Evolutionary conservation across 1,140 invertebrate genomes (phyloP), one percentile per base, ranked within the genome.

Genomic region (Drosophila tani): DNA sequence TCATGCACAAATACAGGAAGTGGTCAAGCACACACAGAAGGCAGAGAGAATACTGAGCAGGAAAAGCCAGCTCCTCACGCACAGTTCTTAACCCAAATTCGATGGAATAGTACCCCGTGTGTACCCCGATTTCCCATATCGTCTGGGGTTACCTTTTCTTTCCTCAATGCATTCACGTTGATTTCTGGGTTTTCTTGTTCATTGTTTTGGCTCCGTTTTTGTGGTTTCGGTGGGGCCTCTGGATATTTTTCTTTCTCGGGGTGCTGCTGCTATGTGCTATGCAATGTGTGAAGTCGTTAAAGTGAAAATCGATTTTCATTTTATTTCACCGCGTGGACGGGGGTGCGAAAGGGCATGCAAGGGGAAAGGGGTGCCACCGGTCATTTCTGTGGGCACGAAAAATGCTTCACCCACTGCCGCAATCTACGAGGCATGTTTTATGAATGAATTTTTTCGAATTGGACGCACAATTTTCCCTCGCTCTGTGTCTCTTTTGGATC

Each of bases 371-470:
- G 41, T 38, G 32, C 46, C 29, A 32, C 46, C 62, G 63, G 67
- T 63, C 66, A 79, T 59, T 79, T 55, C 49, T 79, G 77, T 78
- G 67, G 66, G 76, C 60, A 65, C 35, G 27, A 57, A 79, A 79
- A 75, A 86, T 77, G 73, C 81, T 70, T 80, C 80, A 83, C 68
- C 77, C 83, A 70, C 79, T 69, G 70, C 74, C 77, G 81, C 85
- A 90, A 81, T 88, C 84, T 82, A 80, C 71, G 64, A 53, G 60
- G 47, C 84, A 88, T 88, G 84, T 88, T 88, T 88, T 88, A 88
- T 88, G 84, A 88, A 88, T 88, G 84, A 85, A 88, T 90, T 90
- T 88, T 74, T 90, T 81, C 73, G 81, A 81, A 90, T 81, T 90
- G 84, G 43, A 84, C 75, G 84, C 78, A 90, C 85, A 90, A 71